Percentiles rank a stretch among this genome's conserved stretches.
These are phyloP conservation scores for Philopotamus ludificatus DNA, from an alignment of 1,140 invertebrate species.

Conservation along the genomic window DNA sequence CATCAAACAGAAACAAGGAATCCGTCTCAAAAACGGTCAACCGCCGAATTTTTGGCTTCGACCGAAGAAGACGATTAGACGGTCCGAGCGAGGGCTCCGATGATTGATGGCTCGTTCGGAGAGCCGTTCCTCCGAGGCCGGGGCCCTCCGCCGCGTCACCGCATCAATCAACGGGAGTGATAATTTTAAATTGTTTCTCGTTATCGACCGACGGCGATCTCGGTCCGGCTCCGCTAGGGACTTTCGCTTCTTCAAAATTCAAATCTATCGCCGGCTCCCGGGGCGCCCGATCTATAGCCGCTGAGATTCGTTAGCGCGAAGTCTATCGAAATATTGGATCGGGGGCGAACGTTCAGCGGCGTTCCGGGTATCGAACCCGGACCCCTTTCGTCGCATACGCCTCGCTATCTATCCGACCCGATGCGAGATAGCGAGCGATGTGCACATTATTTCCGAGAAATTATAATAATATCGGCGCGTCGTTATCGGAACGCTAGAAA, in stretches of 20 bases:
- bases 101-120: conserved; percentile 6
- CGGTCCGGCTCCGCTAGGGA: conserved; percentile 19
- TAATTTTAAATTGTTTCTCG: conserved; percentile 41
- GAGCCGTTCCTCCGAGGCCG: neutral
- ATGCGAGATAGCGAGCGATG: too few species aligned
- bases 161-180: conserved; percentile 21
- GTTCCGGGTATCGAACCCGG: neutral
- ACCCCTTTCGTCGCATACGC: too few species aligned
- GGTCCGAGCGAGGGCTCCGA: neutral
- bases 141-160: neutral
- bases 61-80: neutral
- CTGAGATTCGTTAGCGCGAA: conserved; percentile 19
- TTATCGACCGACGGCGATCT: conserved; percentile 20
- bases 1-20: too few species aligned
- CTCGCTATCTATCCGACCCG: too few species aligned
- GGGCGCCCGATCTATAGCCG: conserved; percentile 25
- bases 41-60: neutral
- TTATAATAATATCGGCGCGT: too few species aligned
- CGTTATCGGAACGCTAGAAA: too few species aligned
- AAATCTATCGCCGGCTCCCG: conserved; percentile 28
- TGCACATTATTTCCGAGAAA: too few species aligned
- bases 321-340: conserved; percentile 36
- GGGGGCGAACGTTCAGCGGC: neutral
- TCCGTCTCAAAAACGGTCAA: too few species aligned
- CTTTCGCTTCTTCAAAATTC: conserved; percentile 37